These are phyloP conservation scores for Monopis laevigella DNA, from an alignment of 2,888 invertebrate genomes.

Conservation along the genomic window DNA sequence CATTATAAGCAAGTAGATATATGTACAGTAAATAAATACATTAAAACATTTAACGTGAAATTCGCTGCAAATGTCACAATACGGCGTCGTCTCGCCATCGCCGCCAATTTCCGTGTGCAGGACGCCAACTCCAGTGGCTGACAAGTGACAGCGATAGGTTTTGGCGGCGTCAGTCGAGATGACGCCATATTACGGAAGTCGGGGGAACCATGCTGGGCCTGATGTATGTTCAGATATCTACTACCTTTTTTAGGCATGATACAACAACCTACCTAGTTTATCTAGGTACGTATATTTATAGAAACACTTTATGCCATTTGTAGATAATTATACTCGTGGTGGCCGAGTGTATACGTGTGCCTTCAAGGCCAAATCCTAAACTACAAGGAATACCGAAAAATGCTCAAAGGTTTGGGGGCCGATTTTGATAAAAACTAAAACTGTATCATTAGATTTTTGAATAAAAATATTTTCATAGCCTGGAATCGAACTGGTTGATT, in stretches of 20 bases:
- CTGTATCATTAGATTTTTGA: no score
- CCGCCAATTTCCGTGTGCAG: slow-evolving; percentile 30
- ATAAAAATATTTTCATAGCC: background rate
- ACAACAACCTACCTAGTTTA: no score
- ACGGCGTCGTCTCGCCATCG: slow-evolving; percentile 15
- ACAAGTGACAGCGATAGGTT: slow-evolving; percentile 37
- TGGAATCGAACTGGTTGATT: background rate
- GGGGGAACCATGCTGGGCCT: slow-evolving; percentile 11
- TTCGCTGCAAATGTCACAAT: slow-evolving; percentile 4
- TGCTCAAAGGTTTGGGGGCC: no score
- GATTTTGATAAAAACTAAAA: no score
- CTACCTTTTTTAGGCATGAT: no score
- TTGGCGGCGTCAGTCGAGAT: slow-evolving; percentile 10
- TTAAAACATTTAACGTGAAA: no score
- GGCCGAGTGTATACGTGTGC: background rate
- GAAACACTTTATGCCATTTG: no score
- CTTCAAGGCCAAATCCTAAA: background rate
- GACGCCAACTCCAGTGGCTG: slow-evolving; percentile 25
- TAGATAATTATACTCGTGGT: no score
- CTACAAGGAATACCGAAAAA: no score
- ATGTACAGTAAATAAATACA: no score
- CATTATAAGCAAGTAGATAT: no score
- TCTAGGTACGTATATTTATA: no score
- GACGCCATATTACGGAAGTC: slow-evolving; percentile 12
- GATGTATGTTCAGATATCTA: background rate